phyloP scores from a whole-genome alignment of 2,797 vertebrate genomes.

The Myiothlypis chrysogaster region DNA sequence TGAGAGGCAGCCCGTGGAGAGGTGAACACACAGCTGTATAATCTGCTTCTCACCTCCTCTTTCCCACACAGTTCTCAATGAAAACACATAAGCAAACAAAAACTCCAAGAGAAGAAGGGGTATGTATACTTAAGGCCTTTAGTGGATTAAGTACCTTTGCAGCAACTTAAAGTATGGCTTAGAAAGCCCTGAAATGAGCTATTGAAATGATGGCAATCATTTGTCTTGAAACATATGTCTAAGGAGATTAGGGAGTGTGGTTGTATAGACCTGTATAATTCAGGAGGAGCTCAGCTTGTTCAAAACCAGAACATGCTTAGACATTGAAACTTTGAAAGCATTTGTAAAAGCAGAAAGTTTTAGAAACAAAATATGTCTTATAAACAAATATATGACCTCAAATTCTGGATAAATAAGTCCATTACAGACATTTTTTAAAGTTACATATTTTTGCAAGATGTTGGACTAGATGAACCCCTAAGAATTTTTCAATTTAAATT shows the following conservation, averaged over 20 bases:
- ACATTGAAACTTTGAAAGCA: neutral
- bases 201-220: neutral
- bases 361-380: neutral
- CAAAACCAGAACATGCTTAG: neutral
- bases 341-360: neutral
- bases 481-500: slow-evolving; percentile 6
- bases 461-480: neutral
- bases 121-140: neutral
- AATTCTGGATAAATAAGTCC: neutral
- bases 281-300: neutral
- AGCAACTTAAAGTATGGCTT: neutral
- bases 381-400: neutral
- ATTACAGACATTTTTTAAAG: neutral
- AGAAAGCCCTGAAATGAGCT: neutral
- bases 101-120: neutral
- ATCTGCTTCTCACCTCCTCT: neutral
- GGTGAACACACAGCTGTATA: neutral
- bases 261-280: neutral
- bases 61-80: neutral
- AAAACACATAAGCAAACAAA: neutral
- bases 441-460: neutral
- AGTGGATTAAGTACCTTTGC: neutral
- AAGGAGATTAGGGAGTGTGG: neutral
- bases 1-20: neutral
- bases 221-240: neutral